These are phyloP conservation scores for Yasuhikotakia modesta DNA, from an alignment of 2,797 vertebrate species.

Conservation along the genomic window DNA sequence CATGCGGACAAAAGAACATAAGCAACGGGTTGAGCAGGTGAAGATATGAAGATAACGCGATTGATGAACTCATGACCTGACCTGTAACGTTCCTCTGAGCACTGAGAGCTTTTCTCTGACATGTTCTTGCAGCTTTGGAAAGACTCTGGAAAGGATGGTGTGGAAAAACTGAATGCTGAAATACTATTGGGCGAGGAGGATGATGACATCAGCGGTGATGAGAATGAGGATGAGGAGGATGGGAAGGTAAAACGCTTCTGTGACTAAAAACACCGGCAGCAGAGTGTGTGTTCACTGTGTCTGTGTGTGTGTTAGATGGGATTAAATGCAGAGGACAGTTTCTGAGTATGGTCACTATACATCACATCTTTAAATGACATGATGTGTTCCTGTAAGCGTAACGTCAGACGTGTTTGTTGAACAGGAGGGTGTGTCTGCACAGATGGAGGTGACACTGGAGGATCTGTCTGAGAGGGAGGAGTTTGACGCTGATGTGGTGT, in stretches of 20 bases:
- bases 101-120: background rate
- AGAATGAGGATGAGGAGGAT: slow-evolving; percentile 66
- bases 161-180: slow-evolving; percentile 82
- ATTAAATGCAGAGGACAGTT: too few relatives aligned
- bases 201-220: slow-evolving; percentile 78
- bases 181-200: slow-evolving; percentile 86
- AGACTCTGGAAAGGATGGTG: slow-evolving; percentile 75
- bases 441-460: slow-evolving; percentile 77
- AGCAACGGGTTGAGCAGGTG: slow-evolving; percentile 85
- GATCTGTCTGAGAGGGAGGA: slow-evolving; percentile 79
- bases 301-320: background rate
- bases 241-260: slow-evolving; percentile 5
- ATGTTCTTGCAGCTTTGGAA: slow-evolving; percentile 66
- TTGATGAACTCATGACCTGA: background rate
- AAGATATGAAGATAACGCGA: background rate
- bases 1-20: slow-evolving; percentile 89
- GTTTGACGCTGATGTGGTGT: slow-evolving; percentile 83
- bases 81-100: background rate
- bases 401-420: background rate
- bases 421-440: slow-evolving; percentile 69
- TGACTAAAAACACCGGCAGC: too few relatives aligned
- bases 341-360: too few relatives aligned
- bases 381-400: too few relatives aligned
- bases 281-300: background rate
- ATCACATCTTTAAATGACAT: too few relatives aligned